Percentiles rank a stretch among this genome's conserved stretches.
phyloP scores from a whole-genome alignment of 2,113 vertebrate genomes.

The Phainopepla nitens region DNA sequence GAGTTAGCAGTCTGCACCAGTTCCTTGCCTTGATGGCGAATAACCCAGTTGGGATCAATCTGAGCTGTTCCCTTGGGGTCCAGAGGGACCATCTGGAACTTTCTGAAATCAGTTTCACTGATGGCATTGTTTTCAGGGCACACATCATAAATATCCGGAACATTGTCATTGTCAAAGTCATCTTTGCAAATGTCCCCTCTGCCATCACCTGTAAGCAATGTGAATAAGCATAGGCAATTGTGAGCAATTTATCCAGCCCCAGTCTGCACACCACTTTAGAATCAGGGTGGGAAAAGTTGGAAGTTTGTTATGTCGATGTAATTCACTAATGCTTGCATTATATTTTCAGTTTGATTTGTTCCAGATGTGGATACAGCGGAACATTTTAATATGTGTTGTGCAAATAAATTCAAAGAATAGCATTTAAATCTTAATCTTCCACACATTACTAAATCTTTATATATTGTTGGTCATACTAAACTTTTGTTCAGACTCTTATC shows the following conservation, averaged over 20 bases:
- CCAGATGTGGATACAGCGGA: neutral
- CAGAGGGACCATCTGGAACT: conserved; percentile 98
- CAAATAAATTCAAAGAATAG: neutral
- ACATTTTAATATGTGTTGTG: neutral
- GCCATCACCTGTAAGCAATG: conserved; percentile 82
- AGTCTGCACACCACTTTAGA: neutral
- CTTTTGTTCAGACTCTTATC: neutral
- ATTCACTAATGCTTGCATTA: neutral
- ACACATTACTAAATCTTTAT: neutral
- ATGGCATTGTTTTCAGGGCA: conserved; percentile 95
- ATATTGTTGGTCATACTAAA: neutral
- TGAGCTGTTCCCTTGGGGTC: conserved; percentile 98
- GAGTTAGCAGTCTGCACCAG: conserved; percentile 97
- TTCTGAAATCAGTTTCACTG: conserved; percentile 92
- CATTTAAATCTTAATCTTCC: neutral
- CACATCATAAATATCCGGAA: conserved; percentile 91
- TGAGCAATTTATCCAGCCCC: neutral
- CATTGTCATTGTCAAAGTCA: conserved; percentile 93
- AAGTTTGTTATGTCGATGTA: neutral
- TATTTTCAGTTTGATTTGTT: neutral
- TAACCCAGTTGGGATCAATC: conserved; percentile 98
- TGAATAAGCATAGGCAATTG: neutral
- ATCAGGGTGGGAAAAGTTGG: neutral
- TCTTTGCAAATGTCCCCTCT: conserved; percentile 95
- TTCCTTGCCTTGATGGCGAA: conserved; percentile 96